A percentile compares a stretch with the other conserved stretches of the same genome.
Conservation (phyloP, 2,797 vertebrate species). For the Syngnathus acus region DNA sequence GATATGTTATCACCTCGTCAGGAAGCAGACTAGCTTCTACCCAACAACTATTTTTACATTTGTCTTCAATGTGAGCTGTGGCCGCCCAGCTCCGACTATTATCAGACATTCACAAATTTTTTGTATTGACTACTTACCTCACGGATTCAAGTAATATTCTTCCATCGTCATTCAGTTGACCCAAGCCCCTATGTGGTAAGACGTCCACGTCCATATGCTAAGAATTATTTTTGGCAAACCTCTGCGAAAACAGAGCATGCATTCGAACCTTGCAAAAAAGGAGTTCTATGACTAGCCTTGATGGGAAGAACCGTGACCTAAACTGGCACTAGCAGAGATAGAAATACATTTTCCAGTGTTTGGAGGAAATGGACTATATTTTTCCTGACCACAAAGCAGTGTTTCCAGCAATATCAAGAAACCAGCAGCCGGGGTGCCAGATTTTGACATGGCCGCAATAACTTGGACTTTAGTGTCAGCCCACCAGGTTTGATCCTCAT, state of each 20-base stretch:
- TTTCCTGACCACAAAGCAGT: neutral
- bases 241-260: neutral
- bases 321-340: neutral
- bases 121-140: neutral
- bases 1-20: neutral
- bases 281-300: neutral
- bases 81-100: neutral
- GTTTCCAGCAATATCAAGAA: neutral
- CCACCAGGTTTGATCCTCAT: neutral
- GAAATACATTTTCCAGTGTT: neutral
- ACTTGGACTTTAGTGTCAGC: neutral
- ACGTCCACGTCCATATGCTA: neutral
- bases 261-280: neutral
- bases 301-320: neutral
- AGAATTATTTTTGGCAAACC: neutral
- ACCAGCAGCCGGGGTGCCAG: neutral
- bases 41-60: no score
- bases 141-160: neutral
- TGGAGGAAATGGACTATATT: neutral
- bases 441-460: neutral
- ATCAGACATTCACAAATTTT: neutral
- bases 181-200: neutral
- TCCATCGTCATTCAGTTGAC: neutral
- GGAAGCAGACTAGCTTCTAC: neutral
- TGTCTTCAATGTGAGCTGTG: no score